Conservation (phyloP, 2,888 invertebrate species). For the Oscheius sp. region DNA sequence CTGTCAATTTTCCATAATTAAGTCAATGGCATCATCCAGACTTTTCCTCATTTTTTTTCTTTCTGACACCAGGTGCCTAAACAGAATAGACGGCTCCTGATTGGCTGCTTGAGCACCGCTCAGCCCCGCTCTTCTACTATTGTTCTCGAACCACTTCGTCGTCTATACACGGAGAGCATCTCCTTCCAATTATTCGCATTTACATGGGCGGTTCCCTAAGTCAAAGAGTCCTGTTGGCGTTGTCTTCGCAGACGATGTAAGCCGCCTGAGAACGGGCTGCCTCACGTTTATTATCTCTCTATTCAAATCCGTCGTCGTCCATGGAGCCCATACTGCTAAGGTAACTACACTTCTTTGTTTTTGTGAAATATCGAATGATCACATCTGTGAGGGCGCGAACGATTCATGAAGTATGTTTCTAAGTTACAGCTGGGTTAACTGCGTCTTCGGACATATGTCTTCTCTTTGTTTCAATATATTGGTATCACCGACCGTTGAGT, state of each 20-base stretch:
- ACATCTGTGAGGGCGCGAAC: constrained; percentile 22
- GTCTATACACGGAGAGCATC: constrained; percentile 10
- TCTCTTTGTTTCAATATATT: no score
- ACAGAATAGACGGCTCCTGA: constrained; percentile 21
- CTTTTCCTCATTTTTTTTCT: neutral
- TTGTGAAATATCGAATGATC: no score
- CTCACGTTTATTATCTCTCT: constrained; percentile 21
- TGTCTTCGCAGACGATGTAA: constrained; percentile 21
- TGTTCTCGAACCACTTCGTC: constrained; percentile 24
- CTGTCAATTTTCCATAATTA: neutral
- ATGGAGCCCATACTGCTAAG: neutral
- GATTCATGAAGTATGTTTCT: constrained; percentile 24
- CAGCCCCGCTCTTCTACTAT: constrained; percentile 24
- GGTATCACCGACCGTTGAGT: no score
- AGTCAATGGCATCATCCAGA: neutral
- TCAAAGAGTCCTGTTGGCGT: constrained; percentile 22
- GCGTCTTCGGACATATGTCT: constrained; percentile 5
- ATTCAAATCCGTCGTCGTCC: neutral
- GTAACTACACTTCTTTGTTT: no score
- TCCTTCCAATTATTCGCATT: constrained; percentile 19
- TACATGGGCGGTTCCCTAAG: constrained; percentile 10
- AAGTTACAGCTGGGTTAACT: constrained; percentile 16
- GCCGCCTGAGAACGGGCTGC: constrained; percentile 28
- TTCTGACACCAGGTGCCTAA: constrained; percentile 13
- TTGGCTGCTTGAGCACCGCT: constrained; percentile 30